Percentiles rank a stretch among this genome's conserved stretches.
phyloP scores from a whole-genome alignment of 2,888 invertebrate species.

The Sinohyriopsis cumingii region DNA sequence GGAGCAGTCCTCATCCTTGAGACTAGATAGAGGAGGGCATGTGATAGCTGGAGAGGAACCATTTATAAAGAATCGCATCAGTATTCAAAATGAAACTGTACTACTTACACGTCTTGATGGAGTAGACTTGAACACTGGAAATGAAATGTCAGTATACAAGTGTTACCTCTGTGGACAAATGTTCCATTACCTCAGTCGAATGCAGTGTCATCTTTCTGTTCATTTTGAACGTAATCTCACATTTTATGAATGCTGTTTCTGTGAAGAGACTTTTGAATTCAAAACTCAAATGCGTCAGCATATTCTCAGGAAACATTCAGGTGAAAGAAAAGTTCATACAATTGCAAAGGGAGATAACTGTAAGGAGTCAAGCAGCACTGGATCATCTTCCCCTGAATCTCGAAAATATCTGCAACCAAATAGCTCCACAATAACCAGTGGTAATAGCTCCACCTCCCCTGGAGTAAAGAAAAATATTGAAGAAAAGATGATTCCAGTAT shows the following conservation, averaged over 20 bases:
- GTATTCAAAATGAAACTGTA: slow-evolving; percentile 64
- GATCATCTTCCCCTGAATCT: too few relatives aligned
- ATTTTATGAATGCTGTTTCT: slow-evolving; percentile 62
- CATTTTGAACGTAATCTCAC: slow-evolving; percentile 63
- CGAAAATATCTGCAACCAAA: too few relatives aligned
- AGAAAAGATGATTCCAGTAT: too few relatives aligned
- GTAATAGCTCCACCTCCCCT: too few relatives aligned
- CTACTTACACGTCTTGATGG: slow-evolving; percentile 67
- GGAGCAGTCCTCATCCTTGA: not conserved
- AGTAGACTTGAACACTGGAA: slow-evolving; percentile 55
- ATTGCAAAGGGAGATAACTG: not conserved
- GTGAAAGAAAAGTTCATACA: slow-evolving; percentile 1
- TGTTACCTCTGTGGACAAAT: slow-evolving; percentile 69
- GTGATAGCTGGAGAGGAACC: slow-evolving; percentile 24
- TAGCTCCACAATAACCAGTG: too few relatives aligned
- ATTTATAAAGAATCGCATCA: slow-evolving; percentile 32
- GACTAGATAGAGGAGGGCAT: slow-evolving; percentile 18
- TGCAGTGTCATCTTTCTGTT: slow-evolving; percentile 67
- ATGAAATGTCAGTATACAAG: slow-evolving; percentile 64
- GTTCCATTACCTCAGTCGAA: slow-evolving; percentile 58
- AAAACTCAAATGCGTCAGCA: slow-evolving; percentile 63
- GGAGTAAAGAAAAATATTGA: too few relatives aligned
- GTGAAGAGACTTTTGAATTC: slow-evolving; percentile 64
- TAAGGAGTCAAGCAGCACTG: not conserved
- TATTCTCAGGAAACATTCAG: slow-evolving; percentile 36